phyloP scores from a whole-genome alignment of 2,113 vertebrate species.

The Alethe castanea region DNA sequence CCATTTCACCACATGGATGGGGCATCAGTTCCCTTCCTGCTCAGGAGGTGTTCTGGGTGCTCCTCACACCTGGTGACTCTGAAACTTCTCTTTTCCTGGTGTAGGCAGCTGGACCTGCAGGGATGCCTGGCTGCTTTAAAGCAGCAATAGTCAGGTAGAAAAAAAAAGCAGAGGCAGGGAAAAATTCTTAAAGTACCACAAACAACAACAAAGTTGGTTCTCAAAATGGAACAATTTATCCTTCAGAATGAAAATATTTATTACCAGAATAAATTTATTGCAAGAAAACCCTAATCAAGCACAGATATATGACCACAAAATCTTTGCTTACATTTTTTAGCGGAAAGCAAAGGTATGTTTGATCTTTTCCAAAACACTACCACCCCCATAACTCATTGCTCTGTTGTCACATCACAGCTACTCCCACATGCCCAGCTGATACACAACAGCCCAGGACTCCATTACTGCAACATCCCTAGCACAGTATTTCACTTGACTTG shows the following conservation, averaged over 20 bases:
- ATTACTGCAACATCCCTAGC: neutral
- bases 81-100: neutral
- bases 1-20: neutral
- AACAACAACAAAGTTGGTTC: neutral
- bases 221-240: neutral
- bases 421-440: neutral
- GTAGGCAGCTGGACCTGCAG: neutral
- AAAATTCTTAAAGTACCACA: neutral
- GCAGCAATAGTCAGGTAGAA: neutral
- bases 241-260: neutral
- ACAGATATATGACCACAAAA: neutral
- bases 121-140: neutral
- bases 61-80: neutral
- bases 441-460: neutral
- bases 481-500: neutral
- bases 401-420: accelerated
- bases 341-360: neutral
- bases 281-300: neutral
- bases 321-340: neutral
- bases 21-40: neutral
- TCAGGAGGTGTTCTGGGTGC: neutral
- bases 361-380: neutral
- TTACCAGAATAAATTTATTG: neutral
- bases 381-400: neutral
- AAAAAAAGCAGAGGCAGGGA: neutral